Base-by-base conservation (phyloP, 2,888 invertebrate species). In the Acronicta psi region DNA sequence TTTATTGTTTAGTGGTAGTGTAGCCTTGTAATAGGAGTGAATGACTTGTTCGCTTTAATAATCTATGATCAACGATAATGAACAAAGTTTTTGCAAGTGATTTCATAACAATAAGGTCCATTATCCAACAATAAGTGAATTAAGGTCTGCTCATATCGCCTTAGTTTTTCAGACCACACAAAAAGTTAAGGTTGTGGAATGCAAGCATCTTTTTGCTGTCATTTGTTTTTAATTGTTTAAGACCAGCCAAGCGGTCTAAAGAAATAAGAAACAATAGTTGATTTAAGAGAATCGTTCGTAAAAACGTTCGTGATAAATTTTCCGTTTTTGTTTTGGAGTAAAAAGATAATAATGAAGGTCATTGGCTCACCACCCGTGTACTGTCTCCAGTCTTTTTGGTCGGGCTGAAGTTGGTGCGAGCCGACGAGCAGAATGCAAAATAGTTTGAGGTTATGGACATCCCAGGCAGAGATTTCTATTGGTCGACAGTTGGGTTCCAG, bases 11-110 rank as follows among this genome's bases (percentile, higher is more conserved):
- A 62, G 60, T 68, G 17, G 41, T n/a, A 61, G 61, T 60, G 44
- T 75, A 75, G 72, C 85, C 85, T 85, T 81, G 82, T 44, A 40
- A 23, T 44, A 36, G 64, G 68, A 80, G 80, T 84, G 83, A 85
- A 80, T 74, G 84, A 85, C 83, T 84, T 55, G 60, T 59, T 54
- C 59, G 60, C 65, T 60, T 61, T 43, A 61, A 50, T 50, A 49
- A 53, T 23, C 41, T 25, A n/a, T n/a, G 53, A 68, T 69, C 68
- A 75, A 61, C 66, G 65, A 79, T 78, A 76, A 74, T 60, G 65
- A 73, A 66, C 57, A 23, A 47, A 67, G 68, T 83, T 86, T 84
- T 85, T 82, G 73, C 73, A 61, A 46, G 29, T 57, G 50, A 68
- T 81, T 82, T 82, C 63, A 70, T 73, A 81, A 81, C 69, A 71